Percentiles rank a stretch among this genome's conserved stretches.
These are phyloP conservation scores for Thripadectes ignobilis DNA, from an alignment of 2,797 vertebrate species.

Conservation along the genomic window DNA sequence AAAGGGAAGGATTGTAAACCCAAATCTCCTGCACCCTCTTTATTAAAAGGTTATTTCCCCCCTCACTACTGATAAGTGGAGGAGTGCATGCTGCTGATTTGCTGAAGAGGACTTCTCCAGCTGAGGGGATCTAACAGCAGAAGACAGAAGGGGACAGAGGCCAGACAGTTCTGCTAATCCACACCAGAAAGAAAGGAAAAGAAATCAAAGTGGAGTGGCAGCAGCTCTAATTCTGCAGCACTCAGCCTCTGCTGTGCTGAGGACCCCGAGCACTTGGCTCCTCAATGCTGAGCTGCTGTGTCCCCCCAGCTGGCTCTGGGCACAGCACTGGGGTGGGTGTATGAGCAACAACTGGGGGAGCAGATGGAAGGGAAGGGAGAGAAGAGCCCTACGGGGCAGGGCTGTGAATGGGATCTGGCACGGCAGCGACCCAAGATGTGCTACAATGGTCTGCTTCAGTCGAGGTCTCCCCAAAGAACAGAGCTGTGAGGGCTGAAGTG, in stretches of 20 bases:
- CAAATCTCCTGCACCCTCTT: neutral
- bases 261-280: neutral
- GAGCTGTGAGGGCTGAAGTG: neutral
- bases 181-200: neutral
- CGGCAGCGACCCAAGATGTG: neutral
- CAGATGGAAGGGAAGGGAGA: neutral
- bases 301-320: neutral
- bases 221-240: slow-evolving; percentile 5
- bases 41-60: slow-evolving; percentile 21
- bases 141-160: neutral
- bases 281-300: neutral
- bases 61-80: neutral
- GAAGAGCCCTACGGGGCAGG: neutral
- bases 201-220: slow-evolving; percentile 22
- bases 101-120: neutral
- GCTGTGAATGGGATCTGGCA: neutral
- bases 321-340: neutral
- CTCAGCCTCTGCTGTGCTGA: neutral
- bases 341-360: neutral
- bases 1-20: neutral
- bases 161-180: neutral
- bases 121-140: neutral
- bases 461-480: neutral
- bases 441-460: neutral
- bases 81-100: neutral